Percentiles rank a stretch among this genome's conserved stretches.
Evolutionary conservation across 2,797 vertebrate species (phyloP).

Genomic region (Bradypodion pumilum): DNA sequence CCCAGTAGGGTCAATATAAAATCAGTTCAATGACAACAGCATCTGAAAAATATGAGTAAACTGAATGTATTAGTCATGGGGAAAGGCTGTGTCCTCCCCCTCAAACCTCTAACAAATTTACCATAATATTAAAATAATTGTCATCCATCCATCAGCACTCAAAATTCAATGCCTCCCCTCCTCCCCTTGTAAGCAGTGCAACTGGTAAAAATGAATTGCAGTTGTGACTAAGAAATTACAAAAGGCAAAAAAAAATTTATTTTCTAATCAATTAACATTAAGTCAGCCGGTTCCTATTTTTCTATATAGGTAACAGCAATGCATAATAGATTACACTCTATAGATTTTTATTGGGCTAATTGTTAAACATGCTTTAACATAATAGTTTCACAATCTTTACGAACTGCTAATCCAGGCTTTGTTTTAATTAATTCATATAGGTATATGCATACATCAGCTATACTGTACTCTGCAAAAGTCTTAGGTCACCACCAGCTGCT

Average conservation of each 20-base stretch:
- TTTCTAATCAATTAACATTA: neutral
- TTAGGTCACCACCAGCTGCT: no score
- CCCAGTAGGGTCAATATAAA: no score
- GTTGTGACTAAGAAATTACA: neutral
- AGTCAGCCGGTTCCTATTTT: neutral
- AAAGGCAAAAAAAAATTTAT: neutral
- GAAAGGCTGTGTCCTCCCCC: neutral
- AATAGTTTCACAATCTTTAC: neutral
- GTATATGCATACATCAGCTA: neutral
- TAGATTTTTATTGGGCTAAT: neutral
- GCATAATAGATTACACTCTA: neutral
- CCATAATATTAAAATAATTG: neutral
- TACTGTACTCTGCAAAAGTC: no score
- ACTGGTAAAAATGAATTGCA: neutral
- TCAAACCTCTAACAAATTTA: conserved; percentile 6
- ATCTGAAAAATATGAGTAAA: no score
- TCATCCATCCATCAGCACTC: neutral
- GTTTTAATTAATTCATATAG: neutral
- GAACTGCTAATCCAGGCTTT: neutral
- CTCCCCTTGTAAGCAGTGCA: neutral
- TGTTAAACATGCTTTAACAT: neutral
- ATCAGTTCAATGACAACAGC: no score
- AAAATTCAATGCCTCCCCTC: neutral
- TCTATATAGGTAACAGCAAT: neutral
- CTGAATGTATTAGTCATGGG: neutral